These are phyloP conservation scores for Hypocryptadius cinnamomeus DNA, from an alignment of 2,113 vertebrate genomes.

Conservation along the genomic window DNA sequence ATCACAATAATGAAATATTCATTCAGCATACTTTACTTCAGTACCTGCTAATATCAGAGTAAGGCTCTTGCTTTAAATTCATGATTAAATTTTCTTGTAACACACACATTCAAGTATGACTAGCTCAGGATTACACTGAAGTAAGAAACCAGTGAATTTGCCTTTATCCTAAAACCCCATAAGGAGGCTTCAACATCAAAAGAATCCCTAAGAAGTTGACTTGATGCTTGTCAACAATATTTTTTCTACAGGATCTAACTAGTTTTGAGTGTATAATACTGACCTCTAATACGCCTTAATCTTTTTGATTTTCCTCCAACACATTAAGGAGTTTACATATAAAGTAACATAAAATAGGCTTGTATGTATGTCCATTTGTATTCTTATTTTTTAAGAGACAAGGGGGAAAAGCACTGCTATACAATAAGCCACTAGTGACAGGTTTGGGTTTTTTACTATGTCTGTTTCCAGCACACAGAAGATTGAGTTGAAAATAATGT, in stretches of 20 bases:
- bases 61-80: slow-evolving; percentile 9
- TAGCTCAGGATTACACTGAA: slow-evolving; percentile 43
- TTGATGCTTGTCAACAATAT: slow-evolving; percentile 55
- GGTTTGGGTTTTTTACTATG: background rate
- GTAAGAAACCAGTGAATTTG: slow-evolving; percentile 39
- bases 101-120: slow-evolving; percentile 17
- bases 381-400: background rate
- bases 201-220: slow-evolving; percentile 55
- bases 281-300: slow-evolving; percentile 63
- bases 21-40: background rate
- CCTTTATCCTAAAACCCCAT: slow-evolving; percentile 56
- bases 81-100: slow-evolving; percentile 36
- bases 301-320: slow-evolving; percentile 47
- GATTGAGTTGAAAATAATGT: background rate
- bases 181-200: slow-evolving; percentile 63
- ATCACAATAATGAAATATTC: background rate
- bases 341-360: slow-evolving; percentile 20
- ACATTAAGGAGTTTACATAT: slow-evolving; percentile 38
- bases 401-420: background rate
- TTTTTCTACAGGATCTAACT: slow-evolving; percentile 42
- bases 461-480: background rate
- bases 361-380: slow-evolving; percentile 18
- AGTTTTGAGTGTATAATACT: slow-evolving; percentile 53
- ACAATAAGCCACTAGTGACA: background rate
- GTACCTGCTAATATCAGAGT: background rate